These are phyloP conservation scores for Emmelina monodactyla DNA, from an alignment of 2,888 invertebrate species.

Conservation along the genomic window DNA sequence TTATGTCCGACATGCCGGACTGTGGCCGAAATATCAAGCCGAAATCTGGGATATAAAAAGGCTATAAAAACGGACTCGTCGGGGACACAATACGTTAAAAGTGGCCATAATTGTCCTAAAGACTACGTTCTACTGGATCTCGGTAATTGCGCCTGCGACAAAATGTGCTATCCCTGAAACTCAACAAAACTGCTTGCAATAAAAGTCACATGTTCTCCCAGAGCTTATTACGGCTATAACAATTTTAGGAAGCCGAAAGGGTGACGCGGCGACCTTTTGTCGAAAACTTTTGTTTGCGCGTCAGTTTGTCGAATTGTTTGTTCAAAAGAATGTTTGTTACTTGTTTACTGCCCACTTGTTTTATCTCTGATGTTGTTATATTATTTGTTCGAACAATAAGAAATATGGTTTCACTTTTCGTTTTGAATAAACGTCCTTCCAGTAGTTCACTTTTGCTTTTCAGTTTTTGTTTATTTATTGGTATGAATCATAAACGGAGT, in stretches of 20 bases:
- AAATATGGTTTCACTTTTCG: conserved; percentile 36
- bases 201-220: conserved; percentile 59
- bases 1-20: too few relatives aligned
- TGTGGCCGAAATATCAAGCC: too few relatives aligned
- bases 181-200: conserved; percentile 48
- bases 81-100: conserved; percentile 31
- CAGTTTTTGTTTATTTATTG: too few relatives aligned
- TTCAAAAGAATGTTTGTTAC: conserved; percentile 62
- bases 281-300: conserved; percentile 56
- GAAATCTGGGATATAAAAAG: neutral
- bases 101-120: conserved; percentile 32
- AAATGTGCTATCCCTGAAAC: conserved; percentile 46
- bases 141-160: conserved; percentile 49
- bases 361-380: neutral
- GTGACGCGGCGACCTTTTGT: conserved; percentile 49
- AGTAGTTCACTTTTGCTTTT: conserved; percentile 37
- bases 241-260: conserved; percentile 63
- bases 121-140: conserved; percentile 20
- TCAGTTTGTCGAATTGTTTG: conserved; percentile 52
- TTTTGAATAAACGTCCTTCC: conserved; percentile 20
- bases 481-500: too few relatives aligned
- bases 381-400: conserved; percentile 34
- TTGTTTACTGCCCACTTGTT: conserved; percentile 53
- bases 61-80: conserved; percentile 11
- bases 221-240: conserved; percentile 59